Evolutionary conservation across 2,113 vertebrate species (phyloP).

Genomic region (Cyprinodon tularosa): DNA sequence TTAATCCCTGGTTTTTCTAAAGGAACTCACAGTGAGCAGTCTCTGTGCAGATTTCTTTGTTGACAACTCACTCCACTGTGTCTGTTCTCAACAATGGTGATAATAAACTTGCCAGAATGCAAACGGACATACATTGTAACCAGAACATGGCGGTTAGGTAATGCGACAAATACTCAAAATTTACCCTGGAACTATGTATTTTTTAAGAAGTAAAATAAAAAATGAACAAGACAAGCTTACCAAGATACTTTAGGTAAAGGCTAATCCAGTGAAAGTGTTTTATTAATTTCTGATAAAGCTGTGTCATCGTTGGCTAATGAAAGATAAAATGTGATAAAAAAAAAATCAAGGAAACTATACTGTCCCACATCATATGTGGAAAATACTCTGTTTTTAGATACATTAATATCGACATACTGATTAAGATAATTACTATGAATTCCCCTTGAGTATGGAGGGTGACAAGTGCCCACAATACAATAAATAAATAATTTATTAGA

Average conservation of each 20-base stretch:
- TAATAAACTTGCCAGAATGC: not conserved
- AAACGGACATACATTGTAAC: not conserved
- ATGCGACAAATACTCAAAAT: not conserved
- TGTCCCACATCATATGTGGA: not conserved
- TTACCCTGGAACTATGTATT: not conserved
- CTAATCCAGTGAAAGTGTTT: not conserved
- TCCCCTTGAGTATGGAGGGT: not conserved
- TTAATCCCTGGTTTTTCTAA: slow-evolving; percentile 56
- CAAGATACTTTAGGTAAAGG: not conserved
- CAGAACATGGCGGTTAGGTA: not conserved
- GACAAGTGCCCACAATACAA: too few relatives aligned
- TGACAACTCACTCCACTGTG: slow-evolving; percentile 9
- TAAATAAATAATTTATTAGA: too few relatives aligned
- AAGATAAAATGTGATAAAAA: not conserved
- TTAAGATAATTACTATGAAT: not conserved
- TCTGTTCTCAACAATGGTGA: not conserved
- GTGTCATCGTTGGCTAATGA: not conserved
- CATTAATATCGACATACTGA: not conserved
- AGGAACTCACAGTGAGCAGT: slow-evolving; percentile 55
- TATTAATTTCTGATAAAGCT: not conserved
- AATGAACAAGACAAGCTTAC: not conserved
- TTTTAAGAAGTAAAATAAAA: not conserved
- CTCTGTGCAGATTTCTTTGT: slow-evolving; percentile 30
- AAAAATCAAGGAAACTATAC: not conserved
- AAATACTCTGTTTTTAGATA: not conserved